Evolutionary conservation across 2,888 invertebrate genomes (phyloP).

Genomic region (Xestobium rufovillosum): DNA sequence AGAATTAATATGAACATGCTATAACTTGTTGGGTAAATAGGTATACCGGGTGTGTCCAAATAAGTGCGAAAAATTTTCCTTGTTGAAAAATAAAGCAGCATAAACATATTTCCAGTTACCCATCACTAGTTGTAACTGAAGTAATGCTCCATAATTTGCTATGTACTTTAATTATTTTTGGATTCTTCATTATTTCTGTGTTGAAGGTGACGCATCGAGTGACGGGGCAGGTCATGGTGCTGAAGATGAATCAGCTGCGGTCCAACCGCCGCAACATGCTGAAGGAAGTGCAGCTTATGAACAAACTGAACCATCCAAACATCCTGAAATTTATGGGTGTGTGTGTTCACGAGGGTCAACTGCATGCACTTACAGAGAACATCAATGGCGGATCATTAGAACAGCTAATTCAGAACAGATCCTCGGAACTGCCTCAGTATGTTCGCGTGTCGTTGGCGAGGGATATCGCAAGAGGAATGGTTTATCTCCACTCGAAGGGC

Average conservation of each 20-base stretch:
- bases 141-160: too few relatives aligned
- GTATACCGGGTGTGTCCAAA: too few relatives aligned
- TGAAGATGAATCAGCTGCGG: slow-evolving; percentile 91
- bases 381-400: slow-evolving; percentile 93
- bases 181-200: too few relatives aligned
- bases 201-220: slow-evolving; percentile 87
- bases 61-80: too few relatives aligned
- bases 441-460: slow-evolving; percentile 75
- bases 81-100: too few relatives aligned
- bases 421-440: slow-evolving; percentile 67
- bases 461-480: slow-evolving; percentile 87
- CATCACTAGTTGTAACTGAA: too few relatives aligned
- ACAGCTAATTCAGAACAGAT: slow-evolving; percentile 73
- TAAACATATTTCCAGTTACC: too few relatives aligned
- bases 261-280: slow-evolving; percentile 94
- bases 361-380: slow-evolving; percentile 93
- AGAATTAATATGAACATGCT: too few relatives aligned
- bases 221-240: slow-evolving; percentile 91
- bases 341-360: slow-evolving; percentile 91
- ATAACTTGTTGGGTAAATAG: too few relatives aligned
- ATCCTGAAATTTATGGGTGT: slow-evolving; percentile 93
- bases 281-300: slow-evolving; percentile 95
- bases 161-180: too few relatives aligned
- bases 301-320: slow-evolving; percentile 88
- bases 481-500: slow-evolving; percentile 85